phyloP scores from a whole-genome alignment of 1,140 invertebrate species.

The Drosophila nigrodunni region DNA sequence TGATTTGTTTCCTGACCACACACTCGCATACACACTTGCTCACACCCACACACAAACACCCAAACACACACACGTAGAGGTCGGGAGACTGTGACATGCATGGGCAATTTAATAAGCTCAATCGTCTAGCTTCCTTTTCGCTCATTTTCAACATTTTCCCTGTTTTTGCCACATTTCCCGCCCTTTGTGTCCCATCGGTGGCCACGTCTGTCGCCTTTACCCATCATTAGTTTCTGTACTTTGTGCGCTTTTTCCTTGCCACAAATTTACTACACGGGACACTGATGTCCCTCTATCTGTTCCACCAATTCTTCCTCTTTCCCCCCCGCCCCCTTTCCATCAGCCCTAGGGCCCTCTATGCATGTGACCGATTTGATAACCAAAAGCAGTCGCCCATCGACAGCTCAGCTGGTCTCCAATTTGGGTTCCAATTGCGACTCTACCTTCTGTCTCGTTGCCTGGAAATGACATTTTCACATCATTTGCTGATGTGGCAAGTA shows the following conservation, averaged over 20 bases:
- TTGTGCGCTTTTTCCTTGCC: slow-evolving; percentile 74
- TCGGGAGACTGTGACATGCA: slow-evolving; percentile 50
- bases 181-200: not conserved
- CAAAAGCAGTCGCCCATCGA: slow-evolving; percentile 48
- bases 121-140: slow-evolving; percentile 21
- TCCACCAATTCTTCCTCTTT: too few species aligned
- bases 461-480: slow-evolving; percentile 81
- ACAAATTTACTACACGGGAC: slow-evolving; percentile 67
- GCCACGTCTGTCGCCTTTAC: slow-evolving; percentile 53
- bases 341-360: slow-evolving; percentile 1
- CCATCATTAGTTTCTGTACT: slow-evolving; percentile 78
- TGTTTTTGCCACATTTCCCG: not conserved
- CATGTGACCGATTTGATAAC: slow-evolving; percentile 41
- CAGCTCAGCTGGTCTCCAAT: slow-evolving; percentile 49
- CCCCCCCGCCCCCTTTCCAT: too few species aligned
- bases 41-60: slow-evolving; percentile 16
- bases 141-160: not conserved
- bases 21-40: slow-evolving; percentile 23
- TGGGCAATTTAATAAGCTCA: slow-evolving; percentile 69
- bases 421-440: slow-evolving; percentile 38
- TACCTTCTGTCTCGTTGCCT: slow-evolving; percentile 49
- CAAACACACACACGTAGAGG: not conserved
- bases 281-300: slow-evolving; percentile 1
- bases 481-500: slow-evolving; percentile 82
- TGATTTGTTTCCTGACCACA: slow-evolving; percentile 66